Conservation (phyloP, 2,888 invertebrate species). For the Drosophila affinis region DNA sequence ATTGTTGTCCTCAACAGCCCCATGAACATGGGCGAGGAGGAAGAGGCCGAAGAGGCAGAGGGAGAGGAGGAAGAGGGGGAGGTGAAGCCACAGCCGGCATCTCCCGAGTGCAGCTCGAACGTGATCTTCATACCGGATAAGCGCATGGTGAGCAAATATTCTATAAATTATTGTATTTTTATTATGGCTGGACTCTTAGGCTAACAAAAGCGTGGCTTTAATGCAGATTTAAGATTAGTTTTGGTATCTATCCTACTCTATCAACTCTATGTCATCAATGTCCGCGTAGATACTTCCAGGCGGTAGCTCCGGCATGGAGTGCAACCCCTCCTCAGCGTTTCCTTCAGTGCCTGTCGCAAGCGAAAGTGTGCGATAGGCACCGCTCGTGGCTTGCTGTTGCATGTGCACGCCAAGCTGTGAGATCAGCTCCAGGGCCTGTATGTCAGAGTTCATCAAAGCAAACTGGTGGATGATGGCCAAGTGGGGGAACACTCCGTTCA, state of each 20-base stretch:
- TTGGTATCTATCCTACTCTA: slow-evolving; percentile 61
- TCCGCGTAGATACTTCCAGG: slow-evolving; percentile 73
- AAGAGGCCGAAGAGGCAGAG: slow-evolving; percentile 28
- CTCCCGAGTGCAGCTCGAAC: slow-evolving; percentile 72
- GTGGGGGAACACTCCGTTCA: slow-evolving; percentile 79
- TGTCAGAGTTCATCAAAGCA: slow-evolving; percentile 77
- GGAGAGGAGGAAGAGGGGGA: slow-evolving; percentile 54
- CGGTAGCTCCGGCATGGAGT: slow-evolving; percentile 43
- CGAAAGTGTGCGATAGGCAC: slow-evolving; percentile 72
- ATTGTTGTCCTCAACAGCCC: slow-evolving; percentile 72
- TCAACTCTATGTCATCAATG: slow-evolving; percentile 81
- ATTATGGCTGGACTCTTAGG: slow-evolving; percentile 24
- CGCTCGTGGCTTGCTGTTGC: slow-evolving; percentile 77
- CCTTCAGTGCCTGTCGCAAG: slow-evolving; percentile 54
- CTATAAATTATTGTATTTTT: slow-evolving; percentile 14
- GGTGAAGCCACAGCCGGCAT: slow-evolving; percentile 68
- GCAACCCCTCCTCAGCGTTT: not conserved
- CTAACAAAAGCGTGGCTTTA: slow-evolving; percentile 3
- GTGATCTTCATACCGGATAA: slow-evolving; percentile 73
- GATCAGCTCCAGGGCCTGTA: slow-evolving; percentile 78
- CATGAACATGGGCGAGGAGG: slow-evolving; percentile 57
- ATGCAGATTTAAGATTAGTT: not conserved
- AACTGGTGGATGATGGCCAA: slow-evolving; percentile 81
- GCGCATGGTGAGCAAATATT: slow-evolving; percentile 71
- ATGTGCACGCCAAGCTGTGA: slow-evolving; percentile 80